Base-by-base conservation (phyloP, 2,797 vertebrate genomes). In the Naso thynnoides region DNA sequence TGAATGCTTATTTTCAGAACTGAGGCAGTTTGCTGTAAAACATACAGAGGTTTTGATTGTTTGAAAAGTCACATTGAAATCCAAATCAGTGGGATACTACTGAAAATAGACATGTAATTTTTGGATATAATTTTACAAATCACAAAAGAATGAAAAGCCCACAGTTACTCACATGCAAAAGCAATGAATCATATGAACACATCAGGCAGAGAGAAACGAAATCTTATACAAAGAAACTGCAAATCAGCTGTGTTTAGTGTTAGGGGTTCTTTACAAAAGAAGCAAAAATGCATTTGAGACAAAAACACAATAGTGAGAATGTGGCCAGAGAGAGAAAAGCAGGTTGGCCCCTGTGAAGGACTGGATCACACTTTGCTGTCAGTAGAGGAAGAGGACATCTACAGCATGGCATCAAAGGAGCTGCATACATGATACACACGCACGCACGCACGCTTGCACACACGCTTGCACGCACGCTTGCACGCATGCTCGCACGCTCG, bases 351-450 rank as follows among this genome's bases (percentile, higher is more conserved):
- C 63, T 54, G 16, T 6, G 54, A 55, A 61, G 44, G 64, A 71
- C 59, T 68, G 45, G 61, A 74, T 84, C 50, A 13, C 52, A 82
- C 23, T 62, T 72, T 31, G 50, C 64, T 71, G 79, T 76, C 57
- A 53, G 60, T n/a, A 29, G 67, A 82, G 78, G 48, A 76, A 79
- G n/a, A n/a, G n/a, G 54, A 78, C 3, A 11, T 76, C 67, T 69
- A 52, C 29, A 60, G 16, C 33, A 15, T 70, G 47, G 57, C 61
- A 81, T 79, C 42, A 75, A 71, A 79, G 33, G 27, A 47, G 23
- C 19, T 23, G 47, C 19, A 38, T 15, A 18, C 33, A 38, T 1
- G 6, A 15, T 26, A 19, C 31, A 45, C 33, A 53, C 57, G 47
- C 26, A 26, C 27, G n/a, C 26, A 33, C 29, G 26, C 54, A 58